Conservation (phyloP, 2,113 vertebrate species). For the Cyphomyrus plagiostoma region DNA sequence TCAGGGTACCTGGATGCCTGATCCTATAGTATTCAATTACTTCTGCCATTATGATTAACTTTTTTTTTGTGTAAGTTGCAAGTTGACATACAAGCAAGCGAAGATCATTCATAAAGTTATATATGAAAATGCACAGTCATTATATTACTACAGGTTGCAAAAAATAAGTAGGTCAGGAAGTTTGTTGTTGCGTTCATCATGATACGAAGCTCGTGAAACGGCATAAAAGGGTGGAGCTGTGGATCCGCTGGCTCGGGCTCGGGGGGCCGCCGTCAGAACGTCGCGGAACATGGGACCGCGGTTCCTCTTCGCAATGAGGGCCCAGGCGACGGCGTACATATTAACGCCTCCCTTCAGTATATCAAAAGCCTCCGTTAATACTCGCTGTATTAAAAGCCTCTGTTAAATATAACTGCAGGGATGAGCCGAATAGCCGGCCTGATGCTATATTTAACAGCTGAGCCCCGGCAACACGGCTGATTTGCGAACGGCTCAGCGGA, state of each 20-base stretch:
- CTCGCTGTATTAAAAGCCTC: neutral
- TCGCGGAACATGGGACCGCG: neutral
- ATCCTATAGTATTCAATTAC: neutral
- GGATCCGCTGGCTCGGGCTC: no score
- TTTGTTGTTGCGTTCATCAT: neutral
- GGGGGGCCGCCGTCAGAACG: neutral
- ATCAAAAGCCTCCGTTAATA: neutral
- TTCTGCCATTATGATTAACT: neutral
- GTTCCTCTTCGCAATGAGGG: neutral
- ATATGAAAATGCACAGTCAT: neutral
- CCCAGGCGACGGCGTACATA: neutral
- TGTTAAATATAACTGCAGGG: neutral
- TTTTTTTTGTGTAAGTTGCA: neutral
- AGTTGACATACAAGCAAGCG: neutral
- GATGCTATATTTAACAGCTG: conserved; percentile 16
- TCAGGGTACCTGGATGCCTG: neutral
- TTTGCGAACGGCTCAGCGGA: neutral
- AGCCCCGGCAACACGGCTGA: conserved; percentile 17
- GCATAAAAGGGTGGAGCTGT: neutral
- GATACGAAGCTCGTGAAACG: neutral
- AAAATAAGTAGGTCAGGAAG: neutral
- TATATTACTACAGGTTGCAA: neutral
- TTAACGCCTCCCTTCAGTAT: neutral
- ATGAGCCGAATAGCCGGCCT: neutral
- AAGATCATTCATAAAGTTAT: neutral